Evolutionary conservation across 2,888 invertebrate genomes (phyloP), one percentile per base, ranked within the genome.

Genomic region (Campopleginae sp.): DNA sequence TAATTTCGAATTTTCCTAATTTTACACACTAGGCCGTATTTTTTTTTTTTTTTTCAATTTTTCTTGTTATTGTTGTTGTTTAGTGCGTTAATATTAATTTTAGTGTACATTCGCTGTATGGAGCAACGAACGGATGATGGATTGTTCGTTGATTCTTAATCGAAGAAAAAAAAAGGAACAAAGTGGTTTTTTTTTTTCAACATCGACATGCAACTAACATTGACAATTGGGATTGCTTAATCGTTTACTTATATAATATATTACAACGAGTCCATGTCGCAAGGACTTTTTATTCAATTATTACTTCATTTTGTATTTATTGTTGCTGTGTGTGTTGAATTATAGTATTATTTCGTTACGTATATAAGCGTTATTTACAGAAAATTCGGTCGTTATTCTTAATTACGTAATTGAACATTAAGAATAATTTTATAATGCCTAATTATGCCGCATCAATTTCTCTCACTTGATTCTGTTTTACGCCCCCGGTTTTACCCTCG

Each of bases 181-280:
- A 54, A 19, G 31, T 78, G 58, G 58, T 33, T 75, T 44, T 63
- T 17, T 42, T 33, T 61, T 79, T 87, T 89, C 89, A 84, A 90
- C 91, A 90, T 89, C 86, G 84, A 90, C 91, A 91, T 91, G 90
- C 90, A 90, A 85, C 90, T 90, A 90, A 90, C 88, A 91, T 90
- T 83, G 85, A 88, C 85, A 58, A 71, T 80, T 85, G 87, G 87
- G 87, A 91, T 89, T 90, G 88, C 87, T 89, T 88, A 88, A 88
- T 85, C 5, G 19, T 42, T 74, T 63, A 42, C 46, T 75, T 19
- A 51, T 19, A 71, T 75, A 51, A 79, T 85, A 85, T 85, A 71
- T 82, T 85, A 85, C 85, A 85, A 82, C 63, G 84, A 31, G 77
- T 82, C 82, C 71, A 48, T 58, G 38, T 78, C 77, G 75, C 78